Percentiles rank a stretch among this genome's conserved stretches.
phyloP scores from a whole-genome alignment of 2,113 vertebrate genomes.

The Xyrauchen texanus region DNA sequence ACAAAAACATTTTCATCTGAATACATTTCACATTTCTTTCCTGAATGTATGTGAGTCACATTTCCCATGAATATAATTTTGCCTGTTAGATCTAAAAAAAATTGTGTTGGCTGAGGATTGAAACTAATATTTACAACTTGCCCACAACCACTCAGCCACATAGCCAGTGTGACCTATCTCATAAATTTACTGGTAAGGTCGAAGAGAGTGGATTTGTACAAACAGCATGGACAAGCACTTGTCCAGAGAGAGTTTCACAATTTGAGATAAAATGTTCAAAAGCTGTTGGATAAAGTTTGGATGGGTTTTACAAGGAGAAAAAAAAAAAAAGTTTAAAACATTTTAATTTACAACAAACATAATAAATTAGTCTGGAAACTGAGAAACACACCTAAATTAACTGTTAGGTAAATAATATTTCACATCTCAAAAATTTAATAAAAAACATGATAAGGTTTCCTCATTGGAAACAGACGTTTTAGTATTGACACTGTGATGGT shows the following conservation, averaged over 20 bases:
- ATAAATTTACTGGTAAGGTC: constrained; percentile 62
- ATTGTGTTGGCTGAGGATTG: constrained; percentile 59
- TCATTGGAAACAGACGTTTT: constrained; percentile 23
- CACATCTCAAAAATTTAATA: constrained; percentile 55
- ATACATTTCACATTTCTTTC: constrained; percentile 53
- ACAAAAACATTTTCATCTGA: constrained; percentile 56
- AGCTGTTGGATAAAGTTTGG: constrained; percentile 1
- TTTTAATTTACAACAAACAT: constrained; percentile 56
- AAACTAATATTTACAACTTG: constrained; percentile 73
- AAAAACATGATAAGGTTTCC: constrained; percentile 13
- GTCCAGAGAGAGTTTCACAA: constrained; percentile 15
- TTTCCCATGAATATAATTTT: constrained; percentile 59
- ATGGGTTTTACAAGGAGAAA: constrained; percentile 28
- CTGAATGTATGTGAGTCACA: constrained; percentile 64
- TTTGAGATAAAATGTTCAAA: constrained; percentile 34
- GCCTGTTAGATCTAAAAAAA: constrained; percentile 1
- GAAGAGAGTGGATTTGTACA: constrained; percentile 65
- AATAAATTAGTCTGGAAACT: constrained; percentile 66
- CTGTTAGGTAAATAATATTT: constrained; percentile 50
- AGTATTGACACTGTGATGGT: background rate
- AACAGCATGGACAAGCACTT: constrained; percentile 58
- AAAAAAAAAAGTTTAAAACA: background rate
- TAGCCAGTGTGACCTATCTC: constrained; percentile 72
- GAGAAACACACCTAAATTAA: constrained; percentile 22
- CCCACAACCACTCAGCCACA: constrained; percentile 62